phyloP scores from a whole-genome alignment of 2,888 invertebrate genomes.

The Formica aserva region DNA sequence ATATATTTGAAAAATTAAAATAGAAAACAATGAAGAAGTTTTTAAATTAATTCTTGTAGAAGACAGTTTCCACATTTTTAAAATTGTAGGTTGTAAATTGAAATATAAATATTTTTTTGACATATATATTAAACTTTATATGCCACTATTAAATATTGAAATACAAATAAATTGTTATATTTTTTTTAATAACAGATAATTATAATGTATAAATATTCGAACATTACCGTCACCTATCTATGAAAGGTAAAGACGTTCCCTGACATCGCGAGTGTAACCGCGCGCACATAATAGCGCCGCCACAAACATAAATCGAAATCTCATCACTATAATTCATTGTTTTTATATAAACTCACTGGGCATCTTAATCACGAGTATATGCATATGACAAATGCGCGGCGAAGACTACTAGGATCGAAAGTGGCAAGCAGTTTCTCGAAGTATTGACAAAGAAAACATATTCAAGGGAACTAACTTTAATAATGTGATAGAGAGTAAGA shows the following conservation, averaged over 20 bases:
- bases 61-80: background rate
- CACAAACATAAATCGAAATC: background rate
- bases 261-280: background rate
- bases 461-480: background rate
- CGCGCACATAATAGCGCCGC: background rate
- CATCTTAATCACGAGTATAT: background rate
- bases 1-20: background rate
- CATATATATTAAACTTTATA: background rate
- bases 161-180: background rate
- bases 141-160: background rate
- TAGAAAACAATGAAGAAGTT: background rate
- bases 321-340: conserved; percentile 5
- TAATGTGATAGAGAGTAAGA: background rate
- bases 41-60: background rate
- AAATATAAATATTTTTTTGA: background rate
- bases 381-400: background rate
- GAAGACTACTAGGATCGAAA: conserved; percentile 1
- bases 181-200: background rate
- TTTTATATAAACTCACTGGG: background rate
- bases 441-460: background rate
- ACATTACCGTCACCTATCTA: background rate
- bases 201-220: background rate
- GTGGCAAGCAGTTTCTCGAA: background rate
- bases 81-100: background rate
- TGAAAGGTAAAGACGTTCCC: conserved; percentile 1